A percentile compares a stretch with the other conserved stretches of the same genome.
These are phyloP conservation scores for Tricholaema leucomelas DNA, from an alignment of 2,113 vertebrate species.

Conservation along the genomic window DNA sequence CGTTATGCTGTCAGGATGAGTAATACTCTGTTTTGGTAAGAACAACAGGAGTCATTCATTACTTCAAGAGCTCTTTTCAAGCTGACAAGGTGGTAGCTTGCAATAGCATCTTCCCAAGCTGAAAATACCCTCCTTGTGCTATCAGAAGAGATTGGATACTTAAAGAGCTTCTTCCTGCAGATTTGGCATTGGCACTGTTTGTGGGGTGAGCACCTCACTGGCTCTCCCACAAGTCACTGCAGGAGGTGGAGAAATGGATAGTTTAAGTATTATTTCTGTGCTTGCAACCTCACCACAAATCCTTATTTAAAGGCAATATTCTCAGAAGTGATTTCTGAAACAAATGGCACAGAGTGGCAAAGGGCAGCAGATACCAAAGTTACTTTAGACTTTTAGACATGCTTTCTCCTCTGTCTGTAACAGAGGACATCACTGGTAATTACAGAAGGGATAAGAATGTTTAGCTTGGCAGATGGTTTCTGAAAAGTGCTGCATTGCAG, in stretches of 20 bases:
- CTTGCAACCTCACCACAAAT: neutral
- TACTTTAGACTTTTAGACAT: neutral
- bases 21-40: slow-evolving; percentile 52
- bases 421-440: neutral
- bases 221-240: fast-evolving
- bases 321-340: neutral
- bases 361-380: neutral
- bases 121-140: neutral
- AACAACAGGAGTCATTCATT: slow-evolving; percentile 52
- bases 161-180: neutral
- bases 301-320: neutral
- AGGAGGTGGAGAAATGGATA: neutral
- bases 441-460: neutral
- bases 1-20: slow-evolving; percentile 54
- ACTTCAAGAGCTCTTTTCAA: slow-evolving; percentile 17
- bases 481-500: neutral
- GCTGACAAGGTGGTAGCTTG: neutral
- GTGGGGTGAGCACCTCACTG: fast-evolving
- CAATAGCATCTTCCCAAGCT: neutral
- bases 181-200: neutral
- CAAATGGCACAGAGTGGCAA: neutral
- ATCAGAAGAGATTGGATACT: neutral
- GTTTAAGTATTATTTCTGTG: neutral
- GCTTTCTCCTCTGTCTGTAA: neutral
- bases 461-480: neutral